phyloP scores from a whole-genome alignment of 1,140 invertebrate genomes.

The Acyrthosiphon pisum region DNA sequence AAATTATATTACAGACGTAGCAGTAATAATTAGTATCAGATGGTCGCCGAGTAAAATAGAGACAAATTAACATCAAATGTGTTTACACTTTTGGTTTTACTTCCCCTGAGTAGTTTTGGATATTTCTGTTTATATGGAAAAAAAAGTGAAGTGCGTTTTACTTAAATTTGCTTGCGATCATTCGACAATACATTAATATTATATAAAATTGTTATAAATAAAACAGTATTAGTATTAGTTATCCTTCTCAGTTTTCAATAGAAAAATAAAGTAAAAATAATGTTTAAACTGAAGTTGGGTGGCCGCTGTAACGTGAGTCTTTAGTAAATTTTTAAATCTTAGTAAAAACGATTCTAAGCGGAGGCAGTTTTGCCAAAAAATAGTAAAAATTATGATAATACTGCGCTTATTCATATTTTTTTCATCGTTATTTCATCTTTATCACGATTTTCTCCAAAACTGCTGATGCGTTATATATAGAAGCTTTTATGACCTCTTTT shows the following conservation, averaged over 20 bases:
- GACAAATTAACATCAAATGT: conserved; percentile 1
- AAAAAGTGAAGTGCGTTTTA: background rate
- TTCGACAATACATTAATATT: background rate
- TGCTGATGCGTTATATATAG: background rate
- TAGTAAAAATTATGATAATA: too few species aligned
- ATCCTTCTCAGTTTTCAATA: background rate
- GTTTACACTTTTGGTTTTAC: background rate
- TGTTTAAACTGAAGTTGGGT: background rate
- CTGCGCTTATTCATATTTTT: background rate
- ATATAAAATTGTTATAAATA: background rate
- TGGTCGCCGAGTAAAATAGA: background rate
- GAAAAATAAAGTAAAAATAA: background rate
- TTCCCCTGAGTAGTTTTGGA: background rate
- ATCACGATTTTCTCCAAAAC: background rate
- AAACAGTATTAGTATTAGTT: background rate
- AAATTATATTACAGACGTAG: conserved; percentile 47
- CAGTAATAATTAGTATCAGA: conserved; percentile 35
- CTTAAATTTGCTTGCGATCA: background rate
- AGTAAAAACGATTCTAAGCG: background rate
- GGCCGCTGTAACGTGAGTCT: background rate
- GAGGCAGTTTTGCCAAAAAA: background rate
- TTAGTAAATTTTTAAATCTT: background rate
- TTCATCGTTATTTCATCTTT: background rate
- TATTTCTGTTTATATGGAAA: background rate
- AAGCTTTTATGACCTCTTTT: background rate